Evolutionary conservation across 1,140 invertebrate genomes (phyloP), one percentile per base, ranked within the genome.

Genomic region (Caerostris extrusa): DNA sequence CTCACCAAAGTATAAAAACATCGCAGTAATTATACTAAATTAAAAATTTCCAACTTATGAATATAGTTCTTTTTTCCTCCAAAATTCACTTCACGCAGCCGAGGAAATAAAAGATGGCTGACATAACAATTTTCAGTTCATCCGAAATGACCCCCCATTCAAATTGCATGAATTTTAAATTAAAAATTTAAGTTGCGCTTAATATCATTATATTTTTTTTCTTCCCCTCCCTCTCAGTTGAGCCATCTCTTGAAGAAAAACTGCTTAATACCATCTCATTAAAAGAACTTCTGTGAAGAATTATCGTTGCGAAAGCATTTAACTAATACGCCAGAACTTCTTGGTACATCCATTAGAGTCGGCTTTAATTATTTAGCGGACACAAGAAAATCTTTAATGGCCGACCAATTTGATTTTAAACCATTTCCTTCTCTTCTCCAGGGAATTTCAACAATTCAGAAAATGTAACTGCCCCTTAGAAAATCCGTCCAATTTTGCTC

Each of bases 391-490:
- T 50, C n/a, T 67, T 85, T 85, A 83, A 85, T 85, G 82, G 77
- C 19, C 14, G n/a, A 53, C n/a, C 90, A 85, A 92, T 92, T 92
- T 92, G 90, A 92, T 92, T 92, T 92, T 92, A 85, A 92, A 83
- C 82, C 90, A 69, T 92, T 91, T 82, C 83, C 56, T 19, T 55
- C 60, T 88, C 50, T 69, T 77, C 90, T 91, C 77, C 5, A 17
- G 90, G 55, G 90, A 85, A 85, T 92, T 83, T 69, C 81, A 85
- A 92, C 90, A 92, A 92, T 92, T 83, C 90, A 61, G 90, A 92
- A 92, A 92, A 92, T 92, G 71, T 61, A 61, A 87, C 85, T 87
- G 90, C 60, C 71, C 71, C 77, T 91, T 81, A 82, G 90, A 91
- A 91, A 91, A 91, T 34, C 90, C 58, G 71, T 91, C 90, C 90